A percentile compares a stretch with the other conserved stretches of the same genome.
phyloP scores from a whole-genome alignment of 2,888 invertebrate species.

The Mystacides longicornis region DNA sequence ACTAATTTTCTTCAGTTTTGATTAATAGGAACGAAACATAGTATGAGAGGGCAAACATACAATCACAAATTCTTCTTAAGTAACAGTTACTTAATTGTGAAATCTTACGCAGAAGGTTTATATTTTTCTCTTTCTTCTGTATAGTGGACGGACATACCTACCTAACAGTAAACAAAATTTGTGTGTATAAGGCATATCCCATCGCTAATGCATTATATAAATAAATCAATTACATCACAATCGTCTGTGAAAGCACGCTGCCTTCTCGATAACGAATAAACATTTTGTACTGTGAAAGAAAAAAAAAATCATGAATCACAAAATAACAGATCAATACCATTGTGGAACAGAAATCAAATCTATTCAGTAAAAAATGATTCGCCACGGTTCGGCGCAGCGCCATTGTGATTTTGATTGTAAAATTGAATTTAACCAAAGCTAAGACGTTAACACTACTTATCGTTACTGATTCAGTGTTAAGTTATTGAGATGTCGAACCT shows the following conservation, averaged over 20 bases:
- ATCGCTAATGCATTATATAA: neutral
- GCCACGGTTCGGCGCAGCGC: constrained; percentile 12
- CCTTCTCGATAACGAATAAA: neutral
- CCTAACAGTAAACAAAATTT: no score
- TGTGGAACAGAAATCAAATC: constrained; percentile 19
- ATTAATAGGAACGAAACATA: no score
- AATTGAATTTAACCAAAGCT: constrained; percentile 22
- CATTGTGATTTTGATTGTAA: constrained; percentile 20
- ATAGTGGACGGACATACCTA: no score
- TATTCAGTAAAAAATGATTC: constrained; percentile 20
- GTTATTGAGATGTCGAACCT: constrained; percentile 22
- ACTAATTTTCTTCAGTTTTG: no score
- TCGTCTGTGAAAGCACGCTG: neutral
- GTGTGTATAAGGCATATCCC: no score
- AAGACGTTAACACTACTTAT: constrained; percentile 21
- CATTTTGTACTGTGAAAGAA: neutral
- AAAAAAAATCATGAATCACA: constrained; percentile 5
- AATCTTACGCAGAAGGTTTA: no score
- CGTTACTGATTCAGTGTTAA: neutral
- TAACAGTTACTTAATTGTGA: no score
- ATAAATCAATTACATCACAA: neutral
- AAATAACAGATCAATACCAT: neutral
- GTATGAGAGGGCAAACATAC: no score
- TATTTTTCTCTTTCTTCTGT: no score
- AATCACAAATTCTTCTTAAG: no score